Conservation (phyloP, 2,888 invertebrate genomes). For the Thyatira batis region DNA sequence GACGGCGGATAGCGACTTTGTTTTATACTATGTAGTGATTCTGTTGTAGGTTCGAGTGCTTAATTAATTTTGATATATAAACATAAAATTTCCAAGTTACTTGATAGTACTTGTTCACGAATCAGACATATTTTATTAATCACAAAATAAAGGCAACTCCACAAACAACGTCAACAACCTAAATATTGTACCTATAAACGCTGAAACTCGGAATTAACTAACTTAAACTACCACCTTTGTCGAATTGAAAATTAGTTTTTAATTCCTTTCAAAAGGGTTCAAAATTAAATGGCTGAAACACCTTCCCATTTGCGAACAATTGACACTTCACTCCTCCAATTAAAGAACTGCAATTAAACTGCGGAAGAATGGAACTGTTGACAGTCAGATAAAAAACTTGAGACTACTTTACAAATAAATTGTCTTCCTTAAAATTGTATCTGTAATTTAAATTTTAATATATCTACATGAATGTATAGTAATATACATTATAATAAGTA, state of each 20-base stretch:
- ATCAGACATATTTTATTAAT: too few relatives aligned
- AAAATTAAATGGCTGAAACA: background rate
- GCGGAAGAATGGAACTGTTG: slow-evolving; percentile 18
- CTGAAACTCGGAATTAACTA: background rate
- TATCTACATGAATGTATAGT: too few relatives aligned
- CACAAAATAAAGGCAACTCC: too few relatives aligned
- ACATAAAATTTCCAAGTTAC: too few relatives aligned
- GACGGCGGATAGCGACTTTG: too few relatives aligned
- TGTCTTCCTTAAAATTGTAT: slow-evolving; percentile 6
- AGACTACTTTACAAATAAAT: slow-evolving; percentile 20
- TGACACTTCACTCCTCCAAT: slow-evolving; percentile 17
- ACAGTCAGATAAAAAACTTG: slow-evolving; percentile 19
- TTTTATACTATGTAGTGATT: too few relatives aligned
- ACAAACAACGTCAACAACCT: background rate
- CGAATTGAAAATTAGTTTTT: background rate
- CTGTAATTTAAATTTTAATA: too few relatives aligned
- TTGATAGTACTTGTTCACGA: too few relatives aligned
- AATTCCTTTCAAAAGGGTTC: background rate
- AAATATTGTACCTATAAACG: background rate
- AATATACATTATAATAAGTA: too few relatives aligned
- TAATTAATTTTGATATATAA: too few relatives aligned
- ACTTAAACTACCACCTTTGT: background rate
- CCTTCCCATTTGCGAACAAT: background rate
- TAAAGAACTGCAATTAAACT: slow-evolving; percentile 23
- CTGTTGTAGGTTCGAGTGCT: too few relatives aligned